These are phyloP conservation scores for Platalea minor DNA, from an alignment of 2,797 vertebrate species.

Conservation along the genomic window DNA sequence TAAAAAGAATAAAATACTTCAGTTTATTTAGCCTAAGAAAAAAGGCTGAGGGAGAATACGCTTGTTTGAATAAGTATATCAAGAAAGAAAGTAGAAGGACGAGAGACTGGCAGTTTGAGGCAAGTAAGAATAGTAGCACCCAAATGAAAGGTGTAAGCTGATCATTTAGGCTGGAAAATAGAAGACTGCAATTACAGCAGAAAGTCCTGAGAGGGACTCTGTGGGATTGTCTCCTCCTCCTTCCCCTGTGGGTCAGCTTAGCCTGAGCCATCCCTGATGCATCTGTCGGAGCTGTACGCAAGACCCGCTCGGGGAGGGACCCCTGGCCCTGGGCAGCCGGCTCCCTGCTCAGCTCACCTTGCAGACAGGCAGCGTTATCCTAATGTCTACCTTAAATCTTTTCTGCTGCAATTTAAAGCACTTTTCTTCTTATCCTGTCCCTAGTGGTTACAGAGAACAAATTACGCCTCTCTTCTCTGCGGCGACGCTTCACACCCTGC, in stretches of 20 bases:
- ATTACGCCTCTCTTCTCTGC: not conserved
- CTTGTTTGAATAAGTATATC: not conserved
- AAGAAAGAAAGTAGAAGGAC: not conserved
- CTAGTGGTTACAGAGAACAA: not conserved
- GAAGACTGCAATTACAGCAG: not conserved
- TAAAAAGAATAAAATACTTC: not conserved
- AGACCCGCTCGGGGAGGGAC: not conserved
- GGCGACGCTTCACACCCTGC: accelerated
- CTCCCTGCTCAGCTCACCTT: not conserved
- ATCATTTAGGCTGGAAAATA: not conserved
- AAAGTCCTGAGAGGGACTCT: not conserved
- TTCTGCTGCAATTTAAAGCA: not conserved
- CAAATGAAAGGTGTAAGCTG: not conserved
- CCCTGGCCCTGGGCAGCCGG: not conserved
- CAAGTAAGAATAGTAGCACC: not conserved
- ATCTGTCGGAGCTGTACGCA: not conserved
- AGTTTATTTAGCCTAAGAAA: not conserved
- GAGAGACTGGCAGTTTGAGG: not conserved
- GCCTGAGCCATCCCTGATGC: not conserved
- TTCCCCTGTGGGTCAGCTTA: not conserved
- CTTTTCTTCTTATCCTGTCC: not conserved
- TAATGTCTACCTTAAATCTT: not conserved
- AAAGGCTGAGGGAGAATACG: not conserved
- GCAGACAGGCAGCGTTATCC: not conserved
- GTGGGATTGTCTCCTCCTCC: not conserved